A percentile compares a stretch with the other conserved stretches of the same genome.
phyloP scores from a whole-genome alignment of 2,113 vertebrate genomes.

The Seriola rivoliana region DNA sequence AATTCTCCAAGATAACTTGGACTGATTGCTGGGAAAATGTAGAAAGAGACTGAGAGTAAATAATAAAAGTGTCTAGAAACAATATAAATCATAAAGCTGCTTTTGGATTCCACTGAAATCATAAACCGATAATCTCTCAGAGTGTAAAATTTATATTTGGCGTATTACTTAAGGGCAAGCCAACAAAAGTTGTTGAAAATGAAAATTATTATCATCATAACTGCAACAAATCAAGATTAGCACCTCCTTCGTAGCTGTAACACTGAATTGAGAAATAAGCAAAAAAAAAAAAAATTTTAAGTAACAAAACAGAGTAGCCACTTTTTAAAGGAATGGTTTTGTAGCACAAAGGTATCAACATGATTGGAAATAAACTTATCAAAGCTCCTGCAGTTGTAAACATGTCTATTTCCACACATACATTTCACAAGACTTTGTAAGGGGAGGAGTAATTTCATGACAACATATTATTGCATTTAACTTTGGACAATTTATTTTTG shows the following conservation, averaged over 20 bases:
- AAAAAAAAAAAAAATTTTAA: not conserved
- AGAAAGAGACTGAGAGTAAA: not conserved
- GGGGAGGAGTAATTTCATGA: not conserved
- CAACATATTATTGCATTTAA: not conserved
- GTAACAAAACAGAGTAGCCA: too few species aligned
- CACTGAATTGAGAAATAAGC: not conserved
- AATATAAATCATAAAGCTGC: conserved; percentile 8
- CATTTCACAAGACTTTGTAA: not conserved
- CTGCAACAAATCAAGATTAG: conserved; percentile 9
- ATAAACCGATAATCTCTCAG: not conserved
- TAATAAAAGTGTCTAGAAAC: not conserved
- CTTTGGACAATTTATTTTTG: not conserved
- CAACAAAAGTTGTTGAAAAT: conserved; percentile 14
- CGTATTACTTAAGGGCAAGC: not conserved
- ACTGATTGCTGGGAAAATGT: not conserved
- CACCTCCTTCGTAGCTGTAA: not conserved
- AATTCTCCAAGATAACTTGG: not conserved
- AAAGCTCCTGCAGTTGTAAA: too few species aligned
- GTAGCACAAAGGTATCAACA: not conserved
- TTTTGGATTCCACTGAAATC: not conserved
- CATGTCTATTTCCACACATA: not conserved
- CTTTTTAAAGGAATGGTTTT: not conserved
- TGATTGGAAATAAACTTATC: not conserved
- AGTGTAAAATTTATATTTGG: not conserved
- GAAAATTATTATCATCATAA: not conserved